Evolutionary conservation across 2,888 invertebrate species (phyloP).

Genomic region (Lucinisca nassula): DNA sequence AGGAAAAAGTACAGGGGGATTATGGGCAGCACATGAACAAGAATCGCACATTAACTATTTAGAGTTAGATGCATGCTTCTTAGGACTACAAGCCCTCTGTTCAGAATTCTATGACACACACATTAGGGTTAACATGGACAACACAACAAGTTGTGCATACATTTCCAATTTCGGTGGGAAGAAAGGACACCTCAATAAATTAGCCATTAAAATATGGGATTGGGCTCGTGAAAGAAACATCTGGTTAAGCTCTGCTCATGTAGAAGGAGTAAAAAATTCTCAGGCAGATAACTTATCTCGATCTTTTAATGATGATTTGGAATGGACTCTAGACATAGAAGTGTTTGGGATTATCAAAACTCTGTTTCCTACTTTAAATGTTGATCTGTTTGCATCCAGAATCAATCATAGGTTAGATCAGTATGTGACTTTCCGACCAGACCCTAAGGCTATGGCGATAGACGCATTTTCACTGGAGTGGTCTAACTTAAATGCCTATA

Average conservation of each 20-base stretch:
- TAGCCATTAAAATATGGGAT: slow-evolving; percentile 31
- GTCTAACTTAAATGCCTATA: not conserved
- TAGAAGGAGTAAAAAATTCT: too few relatives aligned
- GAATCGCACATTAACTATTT: slow-evolving; percentile 51
- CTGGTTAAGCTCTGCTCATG: too few relatives aligned
- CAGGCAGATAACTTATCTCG: not conserved
- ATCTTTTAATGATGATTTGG: not conserved
- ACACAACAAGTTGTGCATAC: slow-evolving; percentile 45
- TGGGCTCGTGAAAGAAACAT: slow-evolving; percentile 7
- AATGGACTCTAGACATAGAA: not conserved
- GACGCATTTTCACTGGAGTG: not conserved
- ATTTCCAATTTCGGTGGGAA: slow-evolving; percentile 44
- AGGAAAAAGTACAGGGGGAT: too few relatives aligned
- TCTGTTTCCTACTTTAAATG: not conserved
- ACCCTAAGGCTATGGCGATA: not conserved
- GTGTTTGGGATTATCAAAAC: not conserved
- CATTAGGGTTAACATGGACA: slow-evolving; percentile 42
- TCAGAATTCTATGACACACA: slow-evolving; percentile 22
- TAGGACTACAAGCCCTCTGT: slow-evolving; percentile 34
- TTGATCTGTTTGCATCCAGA: not conserved
- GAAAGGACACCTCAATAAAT: not conserved
- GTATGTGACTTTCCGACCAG: not conserved
- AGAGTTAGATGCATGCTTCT: slow-evolving; percentile 42
- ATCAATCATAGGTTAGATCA: not conserved
- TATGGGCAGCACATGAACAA: slow-evolving; percentile 42